These are phyloP conservation scores for Channallabes apus DNA, from an alignment of 2,797 vertebrate species.

Conservation along the genomic window DNA sequence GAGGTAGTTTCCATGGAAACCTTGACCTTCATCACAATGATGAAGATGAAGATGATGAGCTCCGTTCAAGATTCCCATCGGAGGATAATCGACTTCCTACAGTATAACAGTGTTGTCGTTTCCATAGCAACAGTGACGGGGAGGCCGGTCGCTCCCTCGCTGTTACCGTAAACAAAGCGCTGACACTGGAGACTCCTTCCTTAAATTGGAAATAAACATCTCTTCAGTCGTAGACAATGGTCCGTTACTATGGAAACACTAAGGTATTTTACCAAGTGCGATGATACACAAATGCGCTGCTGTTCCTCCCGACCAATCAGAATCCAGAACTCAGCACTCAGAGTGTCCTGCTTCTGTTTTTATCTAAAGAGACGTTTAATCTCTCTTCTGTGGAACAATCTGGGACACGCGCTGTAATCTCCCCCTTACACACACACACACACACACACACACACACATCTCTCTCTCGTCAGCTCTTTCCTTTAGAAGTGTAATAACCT, in stretches of 20 bases:
- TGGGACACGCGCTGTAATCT: constrained; percentile 53
- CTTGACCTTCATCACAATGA: constrained; percentile 47
- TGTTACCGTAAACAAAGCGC: not conserved
- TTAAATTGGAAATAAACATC: not conserved
- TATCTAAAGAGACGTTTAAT: constrained; percentile 38
- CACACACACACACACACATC: constrained; percentile 14
- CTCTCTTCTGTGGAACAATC: constrained; percentile 43
- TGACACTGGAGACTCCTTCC: constrained; percentile 13
- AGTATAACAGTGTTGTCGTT: not conserved
- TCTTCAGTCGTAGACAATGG: not conserved
- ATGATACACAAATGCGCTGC: not conserved
- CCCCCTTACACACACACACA: constrained; percentile 31
- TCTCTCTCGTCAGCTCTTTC: too few species aligned
- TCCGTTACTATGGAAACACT: not conserved
- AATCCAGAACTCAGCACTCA: not conserved
- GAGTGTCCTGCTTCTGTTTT: constrained; percentile 1
- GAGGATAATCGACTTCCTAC: too few species aligned
- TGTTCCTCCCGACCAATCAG: constrained; percentile 6
- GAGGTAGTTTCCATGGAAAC: constrained; percentile 56
- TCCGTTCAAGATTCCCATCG: too few species aligned
- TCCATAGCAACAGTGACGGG: not conserved
- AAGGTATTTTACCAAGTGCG: not conserved
- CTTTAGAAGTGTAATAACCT: too few species aligned
- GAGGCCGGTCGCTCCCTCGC: not conserved
- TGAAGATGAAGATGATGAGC: not conserved